These are phyloP conservation scores for Pollenia labialis DNA, from an alignment of 2,888 invertebrate species.

Conservation along the genomic window DNA sequence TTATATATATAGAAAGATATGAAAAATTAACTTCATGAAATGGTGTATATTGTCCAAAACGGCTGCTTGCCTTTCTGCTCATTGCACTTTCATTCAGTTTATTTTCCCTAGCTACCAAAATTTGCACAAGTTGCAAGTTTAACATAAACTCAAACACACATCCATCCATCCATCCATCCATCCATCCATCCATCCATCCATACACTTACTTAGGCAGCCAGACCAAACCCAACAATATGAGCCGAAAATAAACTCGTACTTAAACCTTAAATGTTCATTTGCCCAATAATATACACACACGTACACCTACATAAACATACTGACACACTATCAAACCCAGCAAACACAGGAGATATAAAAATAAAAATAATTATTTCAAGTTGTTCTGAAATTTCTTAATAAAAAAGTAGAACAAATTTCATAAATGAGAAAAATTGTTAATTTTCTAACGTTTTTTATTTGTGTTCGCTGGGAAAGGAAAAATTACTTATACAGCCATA, in stretches of 20 bases:
- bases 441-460: no score
- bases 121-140: slow-evolving; percentile 64
- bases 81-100: slow-evolving; percentile 66
- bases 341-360: no score
- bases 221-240: slow-evolving; percentile 27
- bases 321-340: slow-evolving; percentile 15
- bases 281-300: slow-evolving; percentile 32
- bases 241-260: slow-evolving; percentile 49
- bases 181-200: neutral
- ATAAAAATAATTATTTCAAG: no score
- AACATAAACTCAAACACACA: slow-evolving; percentile 31
- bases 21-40: slow-evolving; percentile 7
- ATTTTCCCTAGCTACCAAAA: slow-evolving; percentile 68
- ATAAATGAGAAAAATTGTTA: no score
- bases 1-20: no score
- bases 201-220: neutral
- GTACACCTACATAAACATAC: neutral
- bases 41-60: slow-evolving; percentile 37
- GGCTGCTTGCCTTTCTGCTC: slow-evolving; percentile 47
- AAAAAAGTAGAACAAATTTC: no score
- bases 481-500: slow-evolving; percentile 8
- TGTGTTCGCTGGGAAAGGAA: no score
- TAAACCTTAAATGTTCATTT: slow-evolving; percentile 58
- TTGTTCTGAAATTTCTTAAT: no score
- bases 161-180: neutral